phyloP scores from a whole-genome alignment of 2,113 vertebrate species.

The Gymnarchus niloticus region DNA sequence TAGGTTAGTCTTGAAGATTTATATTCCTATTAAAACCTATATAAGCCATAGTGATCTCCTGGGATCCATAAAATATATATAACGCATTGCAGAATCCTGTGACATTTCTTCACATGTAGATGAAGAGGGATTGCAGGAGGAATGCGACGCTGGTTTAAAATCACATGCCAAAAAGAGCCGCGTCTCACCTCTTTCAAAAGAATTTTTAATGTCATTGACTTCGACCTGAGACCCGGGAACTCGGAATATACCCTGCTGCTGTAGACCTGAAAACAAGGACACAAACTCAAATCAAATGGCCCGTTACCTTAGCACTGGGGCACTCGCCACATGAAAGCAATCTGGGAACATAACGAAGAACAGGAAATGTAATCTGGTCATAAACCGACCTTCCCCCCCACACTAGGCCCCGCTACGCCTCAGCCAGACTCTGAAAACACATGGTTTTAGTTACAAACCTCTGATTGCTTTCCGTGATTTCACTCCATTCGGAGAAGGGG shows the following conservation, averaged over 20 bases:
- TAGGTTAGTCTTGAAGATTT: neutral
- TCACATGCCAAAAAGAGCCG: conserved; percentile 42
- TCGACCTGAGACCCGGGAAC: conserved; percentile 97
- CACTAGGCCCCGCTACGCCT: conserved; percentile 37
- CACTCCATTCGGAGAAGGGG: conserved; percentile 55
- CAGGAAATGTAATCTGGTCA: conserved; percentile 55
- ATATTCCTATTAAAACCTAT: neutral
- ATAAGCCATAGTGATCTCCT: neutral
- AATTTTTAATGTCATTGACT: conserved; percentile 98
- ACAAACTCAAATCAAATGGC: neutral
- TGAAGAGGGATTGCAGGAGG: neutral
- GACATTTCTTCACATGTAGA: neutral
- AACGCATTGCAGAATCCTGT: neutral
- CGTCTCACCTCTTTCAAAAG: conserved; percentile 91
- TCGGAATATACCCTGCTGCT: conserved; percentile 96
- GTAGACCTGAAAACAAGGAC: conserved; percentile 71
- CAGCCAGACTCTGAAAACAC: conserved; percentile 41
- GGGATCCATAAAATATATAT: neutral
- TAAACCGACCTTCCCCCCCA: conserved; percentile 44
- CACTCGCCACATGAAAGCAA: conserved; percentile 33
- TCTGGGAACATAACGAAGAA: conserved; percentile 44
- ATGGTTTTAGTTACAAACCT: conserved; percentile 53
- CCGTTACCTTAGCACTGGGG: neutral
- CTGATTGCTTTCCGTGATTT: conserved; percentile 62
- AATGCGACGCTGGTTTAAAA: conserved; percentile 43